These are phyloP conservation scores for Pelobates fuscus DNA, from an alignment of 2,113 vertebrate species.

Conservation along the genomic window DNA sequence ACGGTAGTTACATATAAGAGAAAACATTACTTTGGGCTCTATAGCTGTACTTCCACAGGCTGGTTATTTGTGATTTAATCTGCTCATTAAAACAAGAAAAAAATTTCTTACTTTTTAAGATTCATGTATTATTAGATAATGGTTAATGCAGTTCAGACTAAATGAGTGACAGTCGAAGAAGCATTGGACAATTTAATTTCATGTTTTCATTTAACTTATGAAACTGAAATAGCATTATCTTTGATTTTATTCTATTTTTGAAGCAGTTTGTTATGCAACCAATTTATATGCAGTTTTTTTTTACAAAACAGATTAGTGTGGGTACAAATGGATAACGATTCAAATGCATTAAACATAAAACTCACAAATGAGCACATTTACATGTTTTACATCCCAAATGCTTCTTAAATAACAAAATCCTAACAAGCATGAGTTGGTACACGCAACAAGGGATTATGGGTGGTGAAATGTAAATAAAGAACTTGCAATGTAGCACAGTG, in stretches of 20 bases:
- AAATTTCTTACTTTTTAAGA: background rate
- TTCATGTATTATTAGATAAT: background rate
- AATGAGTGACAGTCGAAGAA: conserved; percentile 12
- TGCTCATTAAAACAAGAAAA: no score
- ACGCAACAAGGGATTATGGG: background rate
- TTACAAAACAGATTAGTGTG: background rate
- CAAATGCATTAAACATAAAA: no score
- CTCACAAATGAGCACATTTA: no score
- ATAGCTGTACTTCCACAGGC: no score
- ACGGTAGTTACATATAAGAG: no score
- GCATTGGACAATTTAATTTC: conserved; percentile 11
- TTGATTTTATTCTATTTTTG: background rate
- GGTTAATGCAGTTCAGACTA: background rate
- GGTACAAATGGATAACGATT: no score
- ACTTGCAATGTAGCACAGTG: background rate
- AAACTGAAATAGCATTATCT: conserved; percentile 9
- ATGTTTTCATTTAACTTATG: conserved; percentile 15
- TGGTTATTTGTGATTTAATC: no score
- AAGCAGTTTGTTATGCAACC: conserved; percentile 13
- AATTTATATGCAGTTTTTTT: background rate
- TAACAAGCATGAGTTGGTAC: background rate
- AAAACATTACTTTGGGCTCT: no score
- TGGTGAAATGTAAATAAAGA: conserved; percentile 20
- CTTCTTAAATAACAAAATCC: background rate
- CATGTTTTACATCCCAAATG: no score